These are phyloP conservation scores for Phrynosoma platyrhinos DNA, from an alignment of 2,113 vertebrate species.

Conservation along the genomic window DNA sequence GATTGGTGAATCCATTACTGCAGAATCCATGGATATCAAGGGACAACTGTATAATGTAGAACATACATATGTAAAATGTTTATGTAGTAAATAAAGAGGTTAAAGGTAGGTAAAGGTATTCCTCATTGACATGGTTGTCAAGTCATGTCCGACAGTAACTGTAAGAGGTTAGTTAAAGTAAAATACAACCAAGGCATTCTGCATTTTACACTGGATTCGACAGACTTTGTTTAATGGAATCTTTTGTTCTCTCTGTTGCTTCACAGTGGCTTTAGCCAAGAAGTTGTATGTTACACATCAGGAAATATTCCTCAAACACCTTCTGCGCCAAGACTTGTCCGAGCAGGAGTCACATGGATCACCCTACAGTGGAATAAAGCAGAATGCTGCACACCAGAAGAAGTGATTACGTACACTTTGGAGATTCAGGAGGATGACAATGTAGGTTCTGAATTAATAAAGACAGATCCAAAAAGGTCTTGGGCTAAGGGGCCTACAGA, in stretches of 20 bases:
- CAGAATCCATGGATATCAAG: too few relatives aligned
- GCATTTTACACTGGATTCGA: neutral
- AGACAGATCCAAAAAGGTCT: accelerated
- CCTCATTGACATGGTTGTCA: too few relatives aligned
- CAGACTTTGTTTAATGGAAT: neutral
- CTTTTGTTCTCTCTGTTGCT: constrained; percentile 18
- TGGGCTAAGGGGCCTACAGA: neutral
- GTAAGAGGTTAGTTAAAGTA: neutral
- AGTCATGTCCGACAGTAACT: too few relatives aligned
- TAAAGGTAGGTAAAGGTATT: too few relatives aligned
- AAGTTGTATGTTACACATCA: constrained; percentile 92
- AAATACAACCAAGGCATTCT: neutral
- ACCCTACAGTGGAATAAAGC: constrained; percentile 93
- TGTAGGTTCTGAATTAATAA: constrained; percentile 75
- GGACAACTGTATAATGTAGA: neutral
- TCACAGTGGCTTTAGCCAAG: constrained; percentile 91
- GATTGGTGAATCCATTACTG: too few relatives aligned
- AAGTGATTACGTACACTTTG: constrained; percentile 91
- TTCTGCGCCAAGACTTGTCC: constrained; percentile 89
- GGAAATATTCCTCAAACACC: constrained; percentile 93
- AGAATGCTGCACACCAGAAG: constrained; percentile 89
- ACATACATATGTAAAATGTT: too few relatives aligned
- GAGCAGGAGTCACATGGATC: constrained; percentile 93
- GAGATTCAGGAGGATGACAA: constrained; percentile 97
- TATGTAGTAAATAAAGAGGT: neutral